Conservation (phyloP, 2,888 invertebrate genomes). For the Geotrupes spiniger region DNA sequence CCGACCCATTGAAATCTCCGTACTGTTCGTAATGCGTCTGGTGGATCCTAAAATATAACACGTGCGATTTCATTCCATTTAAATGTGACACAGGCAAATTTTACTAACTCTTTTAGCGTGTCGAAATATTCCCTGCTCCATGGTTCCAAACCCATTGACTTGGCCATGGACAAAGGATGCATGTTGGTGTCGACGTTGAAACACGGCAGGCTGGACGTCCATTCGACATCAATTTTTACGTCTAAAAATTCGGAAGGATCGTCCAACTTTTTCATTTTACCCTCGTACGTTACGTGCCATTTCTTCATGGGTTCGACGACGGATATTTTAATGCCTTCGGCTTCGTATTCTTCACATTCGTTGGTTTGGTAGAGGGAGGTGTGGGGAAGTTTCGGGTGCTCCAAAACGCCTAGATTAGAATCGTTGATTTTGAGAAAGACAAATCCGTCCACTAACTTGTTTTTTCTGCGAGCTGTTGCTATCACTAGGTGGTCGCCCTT, state of each 20-base stretch:
- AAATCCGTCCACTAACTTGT: conserved; percentile 60
- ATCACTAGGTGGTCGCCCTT: conserved; percentile 60
- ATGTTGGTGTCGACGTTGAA: conserved; percentile 70
- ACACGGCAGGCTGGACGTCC: conserved; percentile 58
- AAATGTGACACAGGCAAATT: background rate
- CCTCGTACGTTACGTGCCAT: conserved; percentile 65
- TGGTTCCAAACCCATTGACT: conserved; percentile 63
- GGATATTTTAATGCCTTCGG: conserved; percentile 60
- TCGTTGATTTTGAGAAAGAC: conserved; percentile 55
- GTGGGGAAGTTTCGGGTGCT: conserved; percentile 60
- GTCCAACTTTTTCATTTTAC: conserved; percentile 60
- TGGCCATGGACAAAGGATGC: conserved; percentile 59
- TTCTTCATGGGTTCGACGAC: conserved; percentile 65
- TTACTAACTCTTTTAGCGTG: conserved; percentile 58
- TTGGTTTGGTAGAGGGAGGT: conserved; percentile 55
- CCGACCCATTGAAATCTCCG: conserved; percentile 59
- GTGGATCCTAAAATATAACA: conserved; percentile 55
- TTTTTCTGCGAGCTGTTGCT: conserved; percentile 58
- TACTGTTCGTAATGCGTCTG: conserved; percentile 77
- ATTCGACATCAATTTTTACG: conserved; percentile 59
- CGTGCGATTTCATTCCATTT: background rate
- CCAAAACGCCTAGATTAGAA: conserved; percentile 59
- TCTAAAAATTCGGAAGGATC: conserved; percentile 47
- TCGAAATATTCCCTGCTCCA: conserved; percentile 68
- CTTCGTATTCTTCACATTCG: conserved; percentile 54